Percentiles rank a stretch among this genome's conserved stretches.
Conservation (phyloP, 2,888 invertebrate genomes). For the Emesis furor region DNA sequence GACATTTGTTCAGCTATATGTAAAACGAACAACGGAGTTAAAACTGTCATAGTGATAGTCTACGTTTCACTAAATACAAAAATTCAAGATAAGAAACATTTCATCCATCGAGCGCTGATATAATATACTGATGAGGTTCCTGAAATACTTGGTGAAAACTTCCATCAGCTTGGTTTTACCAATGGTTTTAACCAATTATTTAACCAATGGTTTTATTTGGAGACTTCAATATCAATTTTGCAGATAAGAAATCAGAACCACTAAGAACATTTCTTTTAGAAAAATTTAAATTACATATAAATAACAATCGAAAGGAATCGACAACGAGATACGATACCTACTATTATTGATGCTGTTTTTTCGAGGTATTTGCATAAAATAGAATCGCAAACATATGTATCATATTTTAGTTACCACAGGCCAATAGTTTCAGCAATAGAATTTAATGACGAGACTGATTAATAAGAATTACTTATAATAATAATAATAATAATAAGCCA, state of each 20-base stretch:
- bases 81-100: no score
- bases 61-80: no score
- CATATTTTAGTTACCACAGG: conserved; percentile 19
- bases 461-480: no score
- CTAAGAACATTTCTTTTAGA: conserved; percentile 11
- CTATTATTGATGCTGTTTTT: conserved; percentile 40
- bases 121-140: conserved; percentile 11
- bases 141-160: conserved; percentile 19
- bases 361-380: conserved; percentile 42
- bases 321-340: conserved; percentile 31
- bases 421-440: no score
- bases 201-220: conserved; percentile 35
- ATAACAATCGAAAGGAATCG: conserved; percentile 41
- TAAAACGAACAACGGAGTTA: no score
- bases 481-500: no score
- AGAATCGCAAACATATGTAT: conserved; percentile 39
- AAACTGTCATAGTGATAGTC: no score
- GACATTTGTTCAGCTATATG: no score
- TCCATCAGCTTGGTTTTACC: neutral
- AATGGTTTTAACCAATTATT: no score
- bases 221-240: conserved; percentile 43
- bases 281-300: conserved; percentile 39
- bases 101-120: neutral
- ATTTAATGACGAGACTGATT: no score
- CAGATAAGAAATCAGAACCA: conserved; percentile 41